Base-by-base conservation (phyloP, 2,113 vertebrate species). In the Aphelocoma coerulescens region DNA sequence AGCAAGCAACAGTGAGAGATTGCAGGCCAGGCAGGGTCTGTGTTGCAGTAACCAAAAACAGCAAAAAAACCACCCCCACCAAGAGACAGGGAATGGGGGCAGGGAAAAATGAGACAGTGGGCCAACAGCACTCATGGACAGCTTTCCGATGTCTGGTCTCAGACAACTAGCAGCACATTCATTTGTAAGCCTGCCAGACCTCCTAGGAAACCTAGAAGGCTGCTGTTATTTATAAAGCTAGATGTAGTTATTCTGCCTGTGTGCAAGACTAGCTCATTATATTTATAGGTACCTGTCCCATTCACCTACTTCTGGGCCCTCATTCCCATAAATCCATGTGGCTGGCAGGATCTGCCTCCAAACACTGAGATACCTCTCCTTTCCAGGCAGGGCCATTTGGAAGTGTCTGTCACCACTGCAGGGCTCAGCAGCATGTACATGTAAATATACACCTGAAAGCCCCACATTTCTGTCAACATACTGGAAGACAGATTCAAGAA, bases 221-320 rank as follows among this genome's bases (percentile, higher is more conserved):
- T 93, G 92, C 75, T 90, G 90, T 96, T 96, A 86, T 92, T 95
- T 96, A 81, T 94, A 96, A 91, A 86, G 61, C 92, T 80, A 54
- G 72, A 92, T 30, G 46, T 39, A 88, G 86, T 63, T 91, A 39
- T 51, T 55, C 93, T 67, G 59, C 3, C 89, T 67, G 59, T 1
- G 3, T 72, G 57, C 52, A 75, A 81, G 76, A 68, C 65, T n/a
- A 58, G 92, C 68, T 81, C 55, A 54, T 77, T 77, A 46, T 74
- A 88, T 88, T 93, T 94, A 92, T 68, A 88, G 78, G 43, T 80
- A 96, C 91, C 90, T 95, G 88, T 88, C 78, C 93, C 75, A 74
- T 93, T 96, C 85, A 94, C 82, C 79, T 63, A 77, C 63, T 94
- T 94, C 82, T 83, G 35, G 32, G 85, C 68, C 16, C 49, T 72